Conservation (phyloP, 2,113 vertebrate species). For the Oreochromis spilurus region DNA sequence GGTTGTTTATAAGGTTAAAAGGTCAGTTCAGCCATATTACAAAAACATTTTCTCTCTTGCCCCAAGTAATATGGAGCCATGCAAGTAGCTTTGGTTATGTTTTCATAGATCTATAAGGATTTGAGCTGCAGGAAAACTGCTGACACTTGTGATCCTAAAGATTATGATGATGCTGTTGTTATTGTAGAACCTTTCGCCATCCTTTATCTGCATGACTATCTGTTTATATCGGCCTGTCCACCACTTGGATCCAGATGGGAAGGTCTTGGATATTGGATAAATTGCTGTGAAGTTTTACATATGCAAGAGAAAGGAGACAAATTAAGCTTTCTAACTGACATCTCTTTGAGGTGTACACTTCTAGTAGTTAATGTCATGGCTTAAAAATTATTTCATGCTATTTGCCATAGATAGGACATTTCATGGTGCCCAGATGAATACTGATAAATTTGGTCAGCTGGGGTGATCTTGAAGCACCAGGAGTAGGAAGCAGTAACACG, state of each 20-base stretch:
- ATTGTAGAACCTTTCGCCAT: not conserved
- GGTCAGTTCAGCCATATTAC: slow-evolving; percentile 11
- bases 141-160: not conserved
- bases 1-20: slow-evolving; percentile 18
- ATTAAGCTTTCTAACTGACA: not conserved
- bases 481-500: not conserved
- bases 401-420: not conserved
- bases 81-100: not conserved
- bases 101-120: not conserved
- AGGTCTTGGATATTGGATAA: not conserved
- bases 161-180: not conserved
- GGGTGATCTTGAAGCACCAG: not conserved
- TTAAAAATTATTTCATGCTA: not conserved
- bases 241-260: not conserved
- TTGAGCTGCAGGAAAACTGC: not conserved
- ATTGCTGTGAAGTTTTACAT: not conserved
- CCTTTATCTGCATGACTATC: not conserved
- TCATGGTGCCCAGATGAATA: not conserved
- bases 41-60: not conserved
- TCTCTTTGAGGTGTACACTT: not conserved
- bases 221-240: not conserved
- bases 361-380: not conserved
- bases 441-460: not conserved
- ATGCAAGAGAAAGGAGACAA: not conserved
- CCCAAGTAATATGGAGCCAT: not conserved